phyloP scores from a whole-genome alignment of 2,797 vertebrate species.

The Centropyge bicolor region DNA sequence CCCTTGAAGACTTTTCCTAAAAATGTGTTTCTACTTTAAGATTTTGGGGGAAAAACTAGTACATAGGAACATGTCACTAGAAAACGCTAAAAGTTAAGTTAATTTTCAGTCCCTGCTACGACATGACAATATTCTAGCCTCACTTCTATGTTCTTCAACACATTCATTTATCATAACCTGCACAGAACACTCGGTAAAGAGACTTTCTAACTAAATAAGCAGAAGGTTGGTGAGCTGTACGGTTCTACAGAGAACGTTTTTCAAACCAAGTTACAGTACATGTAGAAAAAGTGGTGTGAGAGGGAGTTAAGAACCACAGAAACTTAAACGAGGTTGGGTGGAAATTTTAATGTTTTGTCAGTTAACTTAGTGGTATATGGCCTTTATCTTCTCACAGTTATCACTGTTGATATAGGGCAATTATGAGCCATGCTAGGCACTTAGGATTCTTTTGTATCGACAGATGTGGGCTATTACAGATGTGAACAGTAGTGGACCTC shows the following conservation, averaged over 20 bases:
- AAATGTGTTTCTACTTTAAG: conserved; percentile 31
- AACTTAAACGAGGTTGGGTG: conserved; percentile 8
- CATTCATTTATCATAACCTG: conserved; percentile 74
- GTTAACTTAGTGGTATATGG: conserved; percentile 56
- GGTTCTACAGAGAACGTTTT: conserved; percentile 13
- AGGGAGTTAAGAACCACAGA: conserved; percentile 10
- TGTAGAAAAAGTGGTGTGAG: background rate
- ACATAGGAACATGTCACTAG: conserved; percentile 43
- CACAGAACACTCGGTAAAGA: conserved; percentile 47
- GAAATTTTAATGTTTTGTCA: conserved; percentile 22
- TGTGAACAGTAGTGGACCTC: conserved; percentile 42
- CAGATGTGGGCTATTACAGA: conserved; percentile 44
- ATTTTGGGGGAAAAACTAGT: conserved; percentile 1
- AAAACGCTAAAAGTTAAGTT: conserved; percentile 30
- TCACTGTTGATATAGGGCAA: conserved; percentile 68
- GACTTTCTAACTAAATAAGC: conserved; percentile 33
- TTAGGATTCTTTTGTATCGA: conserved; percentile 75
- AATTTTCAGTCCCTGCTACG: conserved; percentile 49
- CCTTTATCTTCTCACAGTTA: conserved; percentile 58
- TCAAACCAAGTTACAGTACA: conserved; percentile 12
- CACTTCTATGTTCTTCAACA: conserved; percentile 59
- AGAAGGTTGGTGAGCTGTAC: background rate
- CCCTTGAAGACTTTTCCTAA: conserved; percentile 40
- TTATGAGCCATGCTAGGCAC: conserved; percentile 82
- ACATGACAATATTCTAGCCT: conserved; percentile 54